Evolutionary conservation across 2,113 vertebrate species (phyloP).

Genomic region (Hymenochirus boettgeri): DNA sequence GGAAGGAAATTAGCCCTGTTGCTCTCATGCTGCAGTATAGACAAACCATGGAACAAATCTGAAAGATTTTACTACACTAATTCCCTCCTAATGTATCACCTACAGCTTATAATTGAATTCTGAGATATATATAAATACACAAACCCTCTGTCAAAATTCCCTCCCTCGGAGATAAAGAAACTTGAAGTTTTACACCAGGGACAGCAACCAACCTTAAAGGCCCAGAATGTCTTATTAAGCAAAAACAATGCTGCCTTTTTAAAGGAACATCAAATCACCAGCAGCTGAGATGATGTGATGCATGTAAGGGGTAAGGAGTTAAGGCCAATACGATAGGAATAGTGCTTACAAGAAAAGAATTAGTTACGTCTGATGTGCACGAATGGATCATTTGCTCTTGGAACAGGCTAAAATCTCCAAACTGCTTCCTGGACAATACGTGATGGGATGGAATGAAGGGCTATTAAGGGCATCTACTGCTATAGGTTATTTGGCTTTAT

Average conservation of each 20-base stretch:
- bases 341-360: conserved; percentile 5
- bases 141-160: no score
- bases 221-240: conserved; percentile 21
- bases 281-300: conserved; percentile 13
- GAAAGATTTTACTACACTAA: no score
- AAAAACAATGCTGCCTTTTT: background rate
- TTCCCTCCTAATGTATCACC: no score
- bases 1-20: no score
- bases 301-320: conserved; percentile 1
- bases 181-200: background rate
- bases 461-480: background rate
- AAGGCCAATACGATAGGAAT: conserved; percentile 22
- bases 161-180: background rate
- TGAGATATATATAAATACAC: no score
- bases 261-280: conserved; percentile 21
- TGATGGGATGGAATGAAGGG: conserved; percentile 9
- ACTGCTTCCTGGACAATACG: conserved; percentile 34
- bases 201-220: conserved; percentile 25
- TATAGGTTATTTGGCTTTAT: background rate
- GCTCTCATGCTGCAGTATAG: no score
- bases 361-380: conserved; percentile 25
- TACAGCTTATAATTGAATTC: no score
- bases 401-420: conserved; percentile 7
- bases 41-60: no score
- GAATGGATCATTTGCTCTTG: conserved; percentile 17